These are phyloP conservation scores for Micrasema minimum DNA, from an alignment of 1,140 invertebrate species.

Conservation along the genomic window DNA sequence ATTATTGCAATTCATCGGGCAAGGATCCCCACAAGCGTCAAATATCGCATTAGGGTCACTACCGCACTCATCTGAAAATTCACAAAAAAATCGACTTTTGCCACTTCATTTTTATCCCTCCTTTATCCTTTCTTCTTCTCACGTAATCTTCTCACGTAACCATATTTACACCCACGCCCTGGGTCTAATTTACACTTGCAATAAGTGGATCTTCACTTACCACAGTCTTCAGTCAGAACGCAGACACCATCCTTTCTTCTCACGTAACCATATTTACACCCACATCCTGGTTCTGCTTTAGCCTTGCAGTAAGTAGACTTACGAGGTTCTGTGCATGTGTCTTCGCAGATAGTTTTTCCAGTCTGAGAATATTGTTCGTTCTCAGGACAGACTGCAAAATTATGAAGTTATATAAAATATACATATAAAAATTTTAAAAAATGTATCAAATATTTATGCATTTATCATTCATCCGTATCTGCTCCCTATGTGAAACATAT, in stretches of 20 bases:
- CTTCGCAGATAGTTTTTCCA: slow-evolving; percentile 9
- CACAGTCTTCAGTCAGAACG: slow-evolving; percentile 46
- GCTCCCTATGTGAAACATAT: too few relatives aligned
- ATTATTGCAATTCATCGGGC: slow-evolving; percentile 39
- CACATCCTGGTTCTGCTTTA: slow-evolving; percentile 51
- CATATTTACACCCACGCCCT: slow-evolving; percentile 56
- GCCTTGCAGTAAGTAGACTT: slow-evolving; percentile 10
- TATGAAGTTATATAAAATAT: too few relatives aligned
- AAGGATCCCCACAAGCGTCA: slow-evolving; percentile 35
- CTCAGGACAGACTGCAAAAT: background rate
- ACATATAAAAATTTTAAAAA: too few relatives aligned
- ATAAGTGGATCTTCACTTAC: background rate
- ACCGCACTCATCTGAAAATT: slow-evolving; percentile 8
- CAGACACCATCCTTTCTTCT: slow-evolving; percentile 53
- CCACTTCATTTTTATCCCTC: background rate
- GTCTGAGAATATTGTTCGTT: slow-evolving; percentile 8
- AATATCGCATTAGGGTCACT: slow-evolving; percentile 34
- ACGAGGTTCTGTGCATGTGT: background rate
- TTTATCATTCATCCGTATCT: too few relatives aligned
- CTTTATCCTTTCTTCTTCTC: too few relatives aligned
- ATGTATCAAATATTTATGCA: too few relatives aligned
- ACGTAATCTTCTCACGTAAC: slow-evolving; percentile 55
- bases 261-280: slow-evolving; percentile 55
- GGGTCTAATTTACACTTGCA: slow-evolving; percentile 15
- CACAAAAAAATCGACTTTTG: background rate